phyloP scores from a whole-genome alignment of 2,113 vertebrate genomes.

The Corynorhinus townsendii region DNA sequence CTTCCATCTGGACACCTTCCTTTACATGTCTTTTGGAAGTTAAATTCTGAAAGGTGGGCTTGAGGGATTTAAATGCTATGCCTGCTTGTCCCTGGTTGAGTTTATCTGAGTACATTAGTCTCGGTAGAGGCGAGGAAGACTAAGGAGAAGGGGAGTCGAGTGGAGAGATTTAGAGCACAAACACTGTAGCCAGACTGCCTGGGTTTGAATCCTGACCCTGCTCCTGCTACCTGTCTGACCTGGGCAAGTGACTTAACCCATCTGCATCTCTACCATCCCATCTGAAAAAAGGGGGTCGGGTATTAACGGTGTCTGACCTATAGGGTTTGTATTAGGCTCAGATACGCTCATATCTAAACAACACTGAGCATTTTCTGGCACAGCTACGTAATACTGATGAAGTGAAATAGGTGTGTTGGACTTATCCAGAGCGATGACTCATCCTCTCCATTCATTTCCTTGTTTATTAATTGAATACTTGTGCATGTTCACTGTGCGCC shows the following conservation, averaged over 20 bases:
- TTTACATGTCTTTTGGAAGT: neutral
- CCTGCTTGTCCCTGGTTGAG: rapidly evolving
- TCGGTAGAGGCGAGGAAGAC: neutral
- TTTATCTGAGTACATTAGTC: neutral
- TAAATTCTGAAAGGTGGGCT: neutral
- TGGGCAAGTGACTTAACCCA: neutral
- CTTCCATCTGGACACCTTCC: neutral
- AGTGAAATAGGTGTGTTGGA: conserved; percentile 5
- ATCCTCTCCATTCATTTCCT: neutral
- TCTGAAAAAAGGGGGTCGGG: neutral
- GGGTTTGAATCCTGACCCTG: neutral
- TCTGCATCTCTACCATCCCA: neutral
- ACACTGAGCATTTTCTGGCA: neutral
- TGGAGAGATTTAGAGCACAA: neutral
- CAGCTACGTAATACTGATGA: neutral
- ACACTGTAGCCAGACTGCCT: neutral
- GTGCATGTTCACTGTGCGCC: no score
- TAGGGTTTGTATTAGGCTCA: neutral
- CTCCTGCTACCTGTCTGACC: neutral
- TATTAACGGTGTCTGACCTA: neutral
- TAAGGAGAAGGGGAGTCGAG: rapidly evolving
- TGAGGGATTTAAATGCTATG: neutral
- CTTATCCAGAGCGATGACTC: neutral
- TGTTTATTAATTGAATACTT: conserved; percentile 4
- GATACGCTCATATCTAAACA: neutral